Base-by-base conservation (phyloP, 1,140 invertebrate species). In the Drosophila kanapiae region DNA sequence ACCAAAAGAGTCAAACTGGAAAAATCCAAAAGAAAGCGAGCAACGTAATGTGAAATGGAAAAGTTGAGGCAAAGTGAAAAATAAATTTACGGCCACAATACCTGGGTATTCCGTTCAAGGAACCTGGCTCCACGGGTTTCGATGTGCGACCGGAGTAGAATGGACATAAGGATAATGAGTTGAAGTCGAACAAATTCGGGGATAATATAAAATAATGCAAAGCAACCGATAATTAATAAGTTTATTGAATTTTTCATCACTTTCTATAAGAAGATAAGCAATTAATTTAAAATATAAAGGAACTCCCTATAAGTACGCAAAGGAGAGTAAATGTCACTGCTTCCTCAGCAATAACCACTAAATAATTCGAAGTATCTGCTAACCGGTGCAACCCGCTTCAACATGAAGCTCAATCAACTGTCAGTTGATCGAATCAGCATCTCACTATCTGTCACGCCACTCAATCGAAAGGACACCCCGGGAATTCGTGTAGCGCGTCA, bases 331-430 rank as follows among this genome's bases (percentile, higher is more conserved):
- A 5, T 1, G 11, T 14, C 6, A 13, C 14, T 8, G 14, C 14
- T n/a, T 6, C 5, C 13, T 35, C 18, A 23, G 33, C 33, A 37
- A 5, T 18, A 54, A 53, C 31, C 31, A 6, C 1, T 13, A 5
- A 13, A 16, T 7, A 16, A 16, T 18, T 23, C 11, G 0, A 53
- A 23, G n/a, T 35, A 35, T 35, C 31, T 13, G 0, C 14, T 33
- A 31, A n/a, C n/a, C n/a, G 27, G 10, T 51, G 64, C 27, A 47
- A 61, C 59, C 64, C 40, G 18, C 37, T 65, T 75, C 49, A 48
- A 54, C 33, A 67, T 65, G 14, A 58, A 70, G 62, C 65, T 79
- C 63, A 83, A 79, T 83, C 75, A 79, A 61, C 63, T 58, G 60
- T 48, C 54, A 54, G 31, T 43, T 63, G 49, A 51, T 38, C 14